A percentile compares a stretch with the other conserved stretches of the same genome.
Evolutionary conservation across 1,140 invertebrate species (phyloP).

Genomic region (Drosophila ironensis): DNA sequence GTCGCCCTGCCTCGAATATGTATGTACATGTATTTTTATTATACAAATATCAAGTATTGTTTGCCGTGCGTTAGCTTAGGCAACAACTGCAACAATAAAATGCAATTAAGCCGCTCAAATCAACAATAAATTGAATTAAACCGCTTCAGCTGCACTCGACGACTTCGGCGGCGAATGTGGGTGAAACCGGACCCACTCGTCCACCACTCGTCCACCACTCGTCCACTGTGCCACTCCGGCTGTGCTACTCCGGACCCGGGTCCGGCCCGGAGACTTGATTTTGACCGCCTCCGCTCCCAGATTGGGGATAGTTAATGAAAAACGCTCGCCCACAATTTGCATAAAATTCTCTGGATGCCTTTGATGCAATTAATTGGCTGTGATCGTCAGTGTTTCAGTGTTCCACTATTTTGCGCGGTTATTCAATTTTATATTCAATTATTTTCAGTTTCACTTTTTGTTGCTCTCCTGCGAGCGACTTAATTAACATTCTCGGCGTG

Average conservation of each 20-base stretch:
- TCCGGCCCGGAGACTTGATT: no score
- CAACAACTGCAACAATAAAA: constrained; percentile 51
- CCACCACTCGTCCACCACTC: no score
- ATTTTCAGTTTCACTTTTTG: constrained; percentile 4
- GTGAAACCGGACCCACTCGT: constrained; percentile 10
- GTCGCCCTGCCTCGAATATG: no score
- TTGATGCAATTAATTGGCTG: constrained; percentile 45
- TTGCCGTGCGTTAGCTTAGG: not conserved
- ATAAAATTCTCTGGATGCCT: constrained; percentile 39
- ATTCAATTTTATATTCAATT: constrained; percentile 45
- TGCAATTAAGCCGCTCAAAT: constrained; percentile 70
- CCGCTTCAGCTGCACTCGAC: constrained; percentile 37
- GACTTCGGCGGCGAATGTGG: no score
- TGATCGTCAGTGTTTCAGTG: constrained; percentile 21
- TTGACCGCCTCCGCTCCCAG: no score
- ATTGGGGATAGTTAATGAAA: no score
- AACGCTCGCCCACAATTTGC: constrained; percentile 37
- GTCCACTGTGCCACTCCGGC: not conserved
- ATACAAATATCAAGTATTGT: not conserved
- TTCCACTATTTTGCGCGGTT: constrained; percentile 9
- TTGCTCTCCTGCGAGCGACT: constrained; percentile 3
- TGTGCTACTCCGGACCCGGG: no score
- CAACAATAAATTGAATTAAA: constrained; percentile 76
- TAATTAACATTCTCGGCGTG: constrained; percentile 40
- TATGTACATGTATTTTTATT: no score